Evolutionary conservation across 2,113 vertebrate species (phyloP).

Genomic region (Philantomba maxwellii): DNA sequence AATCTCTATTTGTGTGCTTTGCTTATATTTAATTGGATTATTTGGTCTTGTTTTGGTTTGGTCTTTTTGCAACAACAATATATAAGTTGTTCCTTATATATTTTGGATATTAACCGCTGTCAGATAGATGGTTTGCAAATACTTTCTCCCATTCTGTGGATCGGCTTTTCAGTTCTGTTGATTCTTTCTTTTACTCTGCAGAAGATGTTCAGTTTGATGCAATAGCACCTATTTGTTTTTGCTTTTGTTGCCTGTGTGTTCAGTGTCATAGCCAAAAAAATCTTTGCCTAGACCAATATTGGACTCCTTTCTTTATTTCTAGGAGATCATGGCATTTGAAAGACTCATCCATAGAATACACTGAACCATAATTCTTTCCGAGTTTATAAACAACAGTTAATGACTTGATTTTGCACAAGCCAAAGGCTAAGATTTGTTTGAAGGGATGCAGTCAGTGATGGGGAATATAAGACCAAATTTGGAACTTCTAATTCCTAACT

Average conservation of each 20-base stretch:
- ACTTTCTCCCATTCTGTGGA: neutral
- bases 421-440: neutral
- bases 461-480: neutral
- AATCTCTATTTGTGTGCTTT: neutral
- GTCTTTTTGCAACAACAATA: neutral
- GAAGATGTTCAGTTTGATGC: neutral
- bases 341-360: neutral
- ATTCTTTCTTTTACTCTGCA: neutral
- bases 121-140: neutral
- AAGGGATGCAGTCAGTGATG: neutral
- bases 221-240: neutral
- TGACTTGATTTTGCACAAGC: conserved; percentile 7
- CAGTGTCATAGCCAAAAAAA: neutral
- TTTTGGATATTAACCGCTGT: neutral
- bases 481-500: neutral
- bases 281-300: neutral
- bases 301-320: neutral
- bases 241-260: neutral
- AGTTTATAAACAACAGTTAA: neutral
- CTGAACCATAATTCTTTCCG: neutral
- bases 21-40: neutral
- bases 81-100: neutral
- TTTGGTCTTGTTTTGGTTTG: neutral
- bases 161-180: neutral
- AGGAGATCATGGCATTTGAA: neutral